phyloP scores from a whole-genome alignment of 2,888 invertebrate species.

The Meliscaeva auricollis region DNA sequence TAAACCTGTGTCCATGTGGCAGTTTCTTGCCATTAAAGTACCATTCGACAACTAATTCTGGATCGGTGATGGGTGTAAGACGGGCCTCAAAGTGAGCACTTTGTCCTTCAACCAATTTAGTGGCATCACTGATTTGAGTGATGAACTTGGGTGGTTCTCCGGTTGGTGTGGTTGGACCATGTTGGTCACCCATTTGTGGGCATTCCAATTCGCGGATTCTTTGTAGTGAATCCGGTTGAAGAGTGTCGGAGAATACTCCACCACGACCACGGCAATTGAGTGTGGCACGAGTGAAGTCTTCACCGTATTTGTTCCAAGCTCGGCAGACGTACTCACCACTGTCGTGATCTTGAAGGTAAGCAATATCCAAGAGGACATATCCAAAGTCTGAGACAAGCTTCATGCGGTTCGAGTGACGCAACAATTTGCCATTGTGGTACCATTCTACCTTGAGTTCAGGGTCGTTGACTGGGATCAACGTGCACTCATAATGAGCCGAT shows the following conservation, averaged over 20 bases:
- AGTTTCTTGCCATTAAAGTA: slow-evolving; percentile 96
- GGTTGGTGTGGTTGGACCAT: slow-evolving; percentile 86
- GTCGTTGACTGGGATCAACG: slow-evolving; percentile 96
- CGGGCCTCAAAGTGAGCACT: slow-evolving; percentile 97
- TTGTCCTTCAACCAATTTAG: slow-evolving; percentile 96
- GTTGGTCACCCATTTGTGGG: slow-evolving; percentile 86
- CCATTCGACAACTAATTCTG: slow-evolving; percentile 97
- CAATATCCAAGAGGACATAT: slow-evolving; percentile 96
- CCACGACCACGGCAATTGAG: slow-evolving; percentile 93
- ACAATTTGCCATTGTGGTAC: slow-evolving; percentile 96
- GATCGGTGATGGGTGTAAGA: slow-evolving; percentile 96
- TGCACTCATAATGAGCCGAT: slow-evolving; percentile 97
- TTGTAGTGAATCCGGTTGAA: slow-evolving; percentile 95
- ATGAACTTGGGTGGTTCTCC: slow-evolving; percentile 95
- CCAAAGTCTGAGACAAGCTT: slow-evolving; percentile 98
- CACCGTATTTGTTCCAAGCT: slow-evolving; percentile 95
- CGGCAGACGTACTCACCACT: slow-evolving; percentile 96
- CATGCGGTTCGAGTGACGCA: slow-evolving; percentile 95
- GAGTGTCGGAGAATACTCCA: slow-evolving; percentile 94
- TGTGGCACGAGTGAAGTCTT: slow-evolving; percentile 94
- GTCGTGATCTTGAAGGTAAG: slow-evolving; percentile 96
- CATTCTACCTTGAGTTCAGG: slow-evolving; percentile 97
- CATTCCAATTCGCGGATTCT: slow-evolving; percentile 94
- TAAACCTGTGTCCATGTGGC: slow-evolving; percentile 97
- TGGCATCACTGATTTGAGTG: slow-evolving; percentile 93